Percentiles rank a stretch among this genome's conserved stretches.
Evolutionary conservation across 2,888 invertebrate genomes (phyloP).

Genomic region (Trissolcus japonicus): DNA sequence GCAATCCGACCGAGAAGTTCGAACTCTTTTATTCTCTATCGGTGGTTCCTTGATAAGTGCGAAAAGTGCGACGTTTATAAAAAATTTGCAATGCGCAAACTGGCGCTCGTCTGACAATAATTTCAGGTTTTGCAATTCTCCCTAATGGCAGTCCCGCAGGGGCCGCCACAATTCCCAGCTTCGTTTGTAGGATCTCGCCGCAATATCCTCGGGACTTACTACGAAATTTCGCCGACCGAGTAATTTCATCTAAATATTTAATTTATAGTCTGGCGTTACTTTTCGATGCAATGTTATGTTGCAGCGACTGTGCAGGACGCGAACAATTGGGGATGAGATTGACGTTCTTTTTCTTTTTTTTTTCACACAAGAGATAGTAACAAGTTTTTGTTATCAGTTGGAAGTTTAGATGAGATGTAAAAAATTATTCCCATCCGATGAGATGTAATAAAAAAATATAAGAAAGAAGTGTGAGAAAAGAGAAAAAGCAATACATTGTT

Average conservation of each 20-base stretch:
- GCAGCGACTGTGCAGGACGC: not conserved
- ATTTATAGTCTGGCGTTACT: constrained; percentile 24
- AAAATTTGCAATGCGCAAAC: constrained; percentile 6
- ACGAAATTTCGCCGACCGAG: constrained; percentile 56
- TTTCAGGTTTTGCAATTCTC: constrained; percentile 55
- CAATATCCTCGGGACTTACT: constrained; percentile 61
- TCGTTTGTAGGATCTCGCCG: constrained; percentile 64
- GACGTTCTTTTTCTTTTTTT: too few species aligned
- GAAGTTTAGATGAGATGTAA: too few species aligned
- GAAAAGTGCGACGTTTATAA: constrained; percentile 12
- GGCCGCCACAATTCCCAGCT: constrained; percentile 62
- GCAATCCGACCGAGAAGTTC: too few species aligned
- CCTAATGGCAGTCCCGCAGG: constrained; percentile 63
- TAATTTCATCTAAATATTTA: constrained; percentile 47
- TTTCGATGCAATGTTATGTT: constrained; percentile 11
- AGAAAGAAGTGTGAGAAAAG: too few species aligned
- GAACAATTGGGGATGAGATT: too few species aligned
- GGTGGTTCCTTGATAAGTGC: not conserved
- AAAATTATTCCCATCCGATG: too few species aligned
- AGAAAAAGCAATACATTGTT: too few species aligned
- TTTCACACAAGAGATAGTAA: too few species aligned
- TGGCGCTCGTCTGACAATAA: constrained; percentile 57
- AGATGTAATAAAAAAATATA: too few species aligned
- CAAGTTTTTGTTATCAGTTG: too few species aligned
- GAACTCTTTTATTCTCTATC: too few species aligned